These are phyloP conservation scores for Prinia subflava DNA, from an alignment of 2,113 vertebrate genomes.

Conservation along the genomic window DNA sequence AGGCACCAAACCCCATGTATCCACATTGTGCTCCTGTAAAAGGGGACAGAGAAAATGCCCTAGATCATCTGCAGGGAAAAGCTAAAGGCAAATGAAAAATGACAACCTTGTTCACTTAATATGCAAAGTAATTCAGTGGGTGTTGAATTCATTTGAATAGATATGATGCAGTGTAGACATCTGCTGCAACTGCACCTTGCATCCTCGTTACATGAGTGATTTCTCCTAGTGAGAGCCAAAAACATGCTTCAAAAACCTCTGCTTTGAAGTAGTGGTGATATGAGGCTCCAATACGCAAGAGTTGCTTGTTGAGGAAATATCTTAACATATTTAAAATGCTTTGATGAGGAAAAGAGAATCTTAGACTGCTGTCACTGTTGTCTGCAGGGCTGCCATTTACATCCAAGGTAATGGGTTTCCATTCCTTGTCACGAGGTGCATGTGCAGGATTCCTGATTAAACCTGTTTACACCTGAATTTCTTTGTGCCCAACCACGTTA, in stretches of 20 bases:
- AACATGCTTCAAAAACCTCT: slow-evolving; percentile 46
- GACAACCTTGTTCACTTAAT: slow-evolving; percentile 36
- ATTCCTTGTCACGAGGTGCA: background rate
- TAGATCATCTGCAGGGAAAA: background rate
- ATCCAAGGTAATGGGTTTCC: background rate
- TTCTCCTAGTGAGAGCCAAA: slow-evolving; percentile 51
- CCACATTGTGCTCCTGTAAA: background rate
- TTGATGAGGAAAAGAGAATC: slow-evolving; percentile 13
- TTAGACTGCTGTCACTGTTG: background rate
- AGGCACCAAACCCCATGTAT: background rate
- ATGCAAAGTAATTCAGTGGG: slow-evolving; percentile 36
- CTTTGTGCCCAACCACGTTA: background rate
- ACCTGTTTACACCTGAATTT: background rate
- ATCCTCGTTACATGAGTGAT: slow-evolving; percentile 53
- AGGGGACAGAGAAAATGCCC: background rate
- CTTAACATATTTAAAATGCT: slow-evolving; percentile 46
- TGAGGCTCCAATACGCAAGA: background rate
- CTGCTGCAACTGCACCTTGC: slow-evolving; percentile 39
- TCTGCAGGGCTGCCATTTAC: background rate
- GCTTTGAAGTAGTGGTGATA: slow-evolving; percentile 54
- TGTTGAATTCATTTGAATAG: slow-evolving; percentile 58
- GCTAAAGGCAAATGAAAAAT: slow-evolving; percentile 17
- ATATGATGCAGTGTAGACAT: slow-evolving; percentile 37
- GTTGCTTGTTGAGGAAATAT: slow-evolving; percentile 35
- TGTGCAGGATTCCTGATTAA: background rate